Base-by-base conservation (phyloP, 2,888 invertebrate genomes). In the Meliscaeva auricollis region DNA sequence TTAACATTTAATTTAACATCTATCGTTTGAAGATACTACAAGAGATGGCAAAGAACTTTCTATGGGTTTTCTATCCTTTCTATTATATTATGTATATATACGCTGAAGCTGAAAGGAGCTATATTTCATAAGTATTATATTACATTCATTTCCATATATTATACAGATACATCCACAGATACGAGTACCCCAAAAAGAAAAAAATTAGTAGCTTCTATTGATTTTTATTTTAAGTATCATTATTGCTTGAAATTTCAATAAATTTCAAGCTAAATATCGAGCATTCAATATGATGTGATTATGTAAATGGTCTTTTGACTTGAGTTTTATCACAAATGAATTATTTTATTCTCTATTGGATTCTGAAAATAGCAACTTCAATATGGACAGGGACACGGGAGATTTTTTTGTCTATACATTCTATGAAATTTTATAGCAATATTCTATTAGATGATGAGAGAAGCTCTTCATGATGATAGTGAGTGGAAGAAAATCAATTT, bases 181-280 rank as follows among this genome's bases (percentile, higher is more conserved):
- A 46, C 15, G 0, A n/a, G n/a, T n/a, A 44, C 3, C 13, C 2
- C 17, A 7, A 44, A 7, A 44, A 5, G 7, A 32, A 50, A 20
- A n/a, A 41, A 75, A 80, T 58, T 78, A 66, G 74, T 58, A 2
- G 22, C 9, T 32, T 58, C 50, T 69, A 41, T 79, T 56, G 56
- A 13, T 75, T 20, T 64, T 41, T 11, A 56, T 32, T 75, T 75
- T 30, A 41, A 73, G 58, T 77, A 74, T 50, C 52, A 79, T 79
- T 79, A 79, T 83, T 62, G 74, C 74, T 75, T 79, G 60, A 75
- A 64, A 84, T 79, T 79, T 84, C 79, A 84, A 84, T 84, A 84
- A 84, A 84, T 79, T 22, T 70, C 64, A 70, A 58, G 58, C 70
- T 46, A 66, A 52, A 75, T 64, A 70, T 58, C 64, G 44, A 17